A percentile compares a stretch with the other conserved stretches of the same genome.
These are phyloP conservation scores for Melipona beecheii DNA, from an alignment of 2,888 invertebrate genomes.

Conservation along the genomic window DNA sequence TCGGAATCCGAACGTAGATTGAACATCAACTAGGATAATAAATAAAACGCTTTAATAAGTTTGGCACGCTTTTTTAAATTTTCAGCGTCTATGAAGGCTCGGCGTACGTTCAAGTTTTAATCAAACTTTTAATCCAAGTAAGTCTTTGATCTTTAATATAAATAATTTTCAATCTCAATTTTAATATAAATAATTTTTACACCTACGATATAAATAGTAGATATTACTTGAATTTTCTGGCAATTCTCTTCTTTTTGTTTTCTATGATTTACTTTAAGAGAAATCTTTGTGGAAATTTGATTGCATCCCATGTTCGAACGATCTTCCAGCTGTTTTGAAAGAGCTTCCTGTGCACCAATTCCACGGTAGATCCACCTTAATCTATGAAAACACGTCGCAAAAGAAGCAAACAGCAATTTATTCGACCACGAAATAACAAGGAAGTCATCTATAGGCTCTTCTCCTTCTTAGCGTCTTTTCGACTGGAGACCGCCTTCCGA, in stretches of 20 bases:
- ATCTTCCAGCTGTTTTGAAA: slow-evolving; percentile 33
- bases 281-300: background rate
- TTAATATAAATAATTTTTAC: background rate
- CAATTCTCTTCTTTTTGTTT: background rate
- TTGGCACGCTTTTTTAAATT: too few relatives aligned
- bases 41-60: background rate
- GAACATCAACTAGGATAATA: background rate
- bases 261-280: background rate
- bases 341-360: slow-evolving; percentile 9
- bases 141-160: background rate
- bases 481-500: slow-evolving; percentile 67
- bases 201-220: background rate
- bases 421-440: slow-evolving; percentile 78
- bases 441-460: slow-evolving; percentile 66
- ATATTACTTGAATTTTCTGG: background rate
- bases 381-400: slow-evolving; percentile 73
- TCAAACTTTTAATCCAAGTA: background rate
- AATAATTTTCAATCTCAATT: background rate
- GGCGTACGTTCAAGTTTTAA: background rate
- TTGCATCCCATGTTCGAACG: too few relatives aligned
- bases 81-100: too few relatives aligned
- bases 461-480: slow-evolving; percentile 36
- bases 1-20: background rate
- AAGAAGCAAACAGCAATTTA: slow-evolving; percentile 80
- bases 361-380: slow-evolving; percentile 57